Conservation (phyloP, 2,797 vertebrate genomes). For the Heteromormyrus szaboi region DNA sequence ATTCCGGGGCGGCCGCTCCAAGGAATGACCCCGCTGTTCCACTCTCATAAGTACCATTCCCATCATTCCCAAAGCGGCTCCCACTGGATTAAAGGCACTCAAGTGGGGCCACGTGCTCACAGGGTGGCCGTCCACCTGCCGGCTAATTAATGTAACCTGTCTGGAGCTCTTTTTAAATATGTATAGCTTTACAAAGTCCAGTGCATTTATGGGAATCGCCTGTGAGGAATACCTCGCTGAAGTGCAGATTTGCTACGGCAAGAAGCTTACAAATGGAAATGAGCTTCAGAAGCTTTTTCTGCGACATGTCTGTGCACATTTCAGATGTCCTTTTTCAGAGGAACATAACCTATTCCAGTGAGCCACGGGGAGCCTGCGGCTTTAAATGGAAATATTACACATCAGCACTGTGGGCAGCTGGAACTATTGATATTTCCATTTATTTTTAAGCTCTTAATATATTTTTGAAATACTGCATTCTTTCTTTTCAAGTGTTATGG, state of each 20-base stretch:
- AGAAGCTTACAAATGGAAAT: background rate
- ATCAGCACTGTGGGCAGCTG: background rate
- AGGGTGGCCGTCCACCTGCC: background rate
- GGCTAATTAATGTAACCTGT: background rate
- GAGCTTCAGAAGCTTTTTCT: background rate
- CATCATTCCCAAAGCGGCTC: background rate
- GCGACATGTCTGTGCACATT: background rate
- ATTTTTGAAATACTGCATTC: background rate
- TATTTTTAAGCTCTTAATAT: background rate
- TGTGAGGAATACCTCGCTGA: background rate
- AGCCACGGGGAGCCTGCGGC: background rate
- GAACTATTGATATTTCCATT: background rate
- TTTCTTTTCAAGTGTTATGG: background rate
- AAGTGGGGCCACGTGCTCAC: background rate
- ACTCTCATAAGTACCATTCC: background rate
- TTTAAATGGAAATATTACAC: background rate
- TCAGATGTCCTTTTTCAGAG: background rate
- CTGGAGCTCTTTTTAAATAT: background rate
- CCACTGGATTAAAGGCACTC: background rate
- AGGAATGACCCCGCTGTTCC: background rate
- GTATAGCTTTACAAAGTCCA: background rate
- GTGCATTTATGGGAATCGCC: background rate
- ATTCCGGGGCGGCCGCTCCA: background rate
- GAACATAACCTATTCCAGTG: background rate
- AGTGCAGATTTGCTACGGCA: background rate